Evolutionary conservation across 1,140 invertebrate genomes (phyloP).

Genomic region (Cydia pomonella): DNA sequence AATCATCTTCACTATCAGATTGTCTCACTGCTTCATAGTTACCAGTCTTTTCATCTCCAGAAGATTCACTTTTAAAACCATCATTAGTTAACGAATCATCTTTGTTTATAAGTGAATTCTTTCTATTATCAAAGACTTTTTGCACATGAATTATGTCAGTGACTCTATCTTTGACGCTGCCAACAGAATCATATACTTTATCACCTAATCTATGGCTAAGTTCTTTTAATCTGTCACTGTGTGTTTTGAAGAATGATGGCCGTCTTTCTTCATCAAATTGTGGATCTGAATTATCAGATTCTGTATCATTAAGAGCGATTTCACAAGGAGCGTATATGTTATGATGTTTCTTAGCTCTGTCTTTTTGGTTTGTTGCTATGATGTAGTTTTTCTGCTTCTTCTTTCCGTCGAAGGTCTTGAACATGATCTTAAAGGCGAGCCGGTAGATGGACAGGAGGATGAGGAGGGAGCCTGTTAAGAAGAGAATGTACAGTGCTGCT

Average conservation of each 20-base stretch:
- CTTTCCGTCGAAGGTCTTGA: conserved; percentile 54
- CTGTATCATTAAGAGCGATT: conserved; percentile 59
- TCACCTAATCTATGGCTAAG: conserved; percentile 61
- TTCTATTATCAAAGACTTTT: conserved; percentile 54
- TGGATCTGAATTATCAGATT: conserved; percentile 52
- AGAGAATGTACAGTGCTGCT: conserved; percentile 81
- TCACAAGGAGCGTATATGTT: conserved; percentile 69
- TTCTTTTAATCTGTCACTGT: conserved; percentile 65
- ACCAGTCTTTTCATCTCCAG: conserved; percentile 47
- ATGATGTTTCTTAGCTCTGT: conserved; percentile 39
- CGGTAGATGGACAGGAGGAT: conserved; percentile 59
- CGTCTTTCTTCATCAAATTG: conserved; percentile 46
- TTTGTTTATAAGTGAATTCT: conserved; percentile 47
- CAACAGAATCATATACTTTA: conserved; percentile 61
- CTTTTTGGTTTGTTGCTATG: conserved; percentile 49
- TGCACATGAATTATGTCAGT: conserved; percentile 51
- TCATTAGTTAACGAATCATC: conserved; percentile 45
- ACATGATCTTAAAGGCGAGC: conserved; percentile 69
- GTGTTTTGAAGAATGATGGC: conserved; percentile 53
- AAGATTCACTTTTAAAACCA: conserved; percentile 57
- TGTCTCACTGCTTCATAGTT: conserved; percentile 53
- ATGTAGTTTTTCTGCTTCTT: conserved; percentile 48
- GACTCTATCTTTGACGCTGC: conserved; percentile 58
- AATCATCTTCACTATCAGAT: conserved; percentile 66
- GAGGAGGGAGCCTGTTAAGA: conserved; percentile 78